These are phyloP conservation scores for Streblospio benedicti DNA, from an alignment of 1,140 invertebrate species.

Conservation along the genomic window DNA sequence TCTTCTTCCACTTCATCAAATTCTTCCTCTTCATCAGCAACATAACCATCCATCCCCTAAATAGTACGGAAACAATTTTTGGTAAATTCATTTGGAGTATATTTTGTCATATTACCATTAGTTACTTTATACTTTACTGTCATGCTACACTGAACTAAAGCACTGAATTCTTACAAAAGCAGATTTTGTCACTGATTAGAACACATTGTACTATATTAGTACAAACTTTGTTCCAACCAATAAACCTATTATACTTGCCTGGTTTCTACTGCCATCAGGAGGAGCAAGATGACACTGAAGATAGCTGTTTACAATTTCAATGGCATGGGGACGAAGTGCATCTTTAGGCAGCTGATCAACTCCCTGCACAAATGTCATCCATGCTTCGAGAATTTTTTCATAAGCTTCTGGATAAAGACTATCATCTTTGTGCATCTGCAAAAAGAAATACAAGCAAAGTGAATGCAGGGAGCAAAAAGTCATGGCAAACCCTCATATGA, in stretches of 20 bases:
- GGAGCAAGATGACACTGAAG: conserved; percentile 70
- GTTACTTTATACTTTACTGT: too few species aligned
- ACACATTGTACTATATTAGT: too few species aligned
- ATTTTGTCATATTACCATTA: too few species aligned
- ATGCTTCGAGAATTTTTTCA: conserved; percentile 70
- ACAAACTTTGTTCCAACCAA: background rate
- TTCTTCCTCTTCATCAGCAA: conserved; percentile 53
- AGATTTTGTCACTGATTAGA: too few species aligned
- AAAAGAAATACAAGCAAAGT: background rate
- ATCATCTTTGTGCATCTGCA: conserved; percentile 53
- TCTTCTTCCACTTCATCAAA: conserved; percentile 62
- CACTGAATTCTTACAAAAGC: too few species aligned
- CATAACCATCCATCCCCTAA: conserved; percentile 21
- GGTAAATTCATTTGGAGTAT: background rate
- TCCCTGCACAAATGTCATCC: conserved; percentile 61
- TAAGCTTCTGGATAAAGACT: conserved; percentile 67
- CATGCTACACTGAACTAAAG: too few species aligned
- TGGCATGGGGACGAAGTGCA: conserved; percentile 48
- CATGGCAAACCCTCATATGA: too few species aligned
- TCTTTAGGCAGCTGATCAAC: conserved; percentile 51
- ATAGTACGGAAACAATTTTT: background rate
- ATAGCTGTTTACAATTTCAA: conserved; percentile 67
- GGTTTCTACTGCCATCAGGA: conserved; percentile 65
- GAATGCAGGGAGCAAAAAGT: background rate
- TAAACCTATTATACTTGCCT: conserved; percentile 34